phyloP scores from a whole-genome alignment of 2,113 vertebrate species.

The Artemisiospiza belli region DNA sequence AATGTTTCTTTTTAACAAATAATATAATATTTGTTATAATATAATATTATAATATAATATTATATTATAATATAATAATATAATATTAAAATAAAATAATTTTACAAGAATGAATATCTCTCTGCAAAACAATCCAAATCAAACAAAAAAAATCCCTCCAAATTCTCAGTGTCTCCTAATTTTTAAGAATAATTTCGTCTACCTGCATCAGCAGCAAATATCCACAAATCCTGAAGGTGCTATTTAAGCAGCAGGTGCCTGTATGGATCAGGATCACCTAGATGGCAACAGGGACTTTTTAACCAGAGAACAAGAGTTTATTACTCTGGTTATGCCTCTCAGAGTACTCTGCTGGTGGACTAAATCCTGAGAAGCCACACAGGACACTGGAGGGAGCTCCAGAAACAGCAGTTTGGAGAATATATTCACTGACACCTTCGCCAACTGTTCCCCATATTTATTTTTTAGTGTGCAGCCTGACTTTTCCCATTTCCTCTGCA shows the following conservation, averaged over 20 bases:
- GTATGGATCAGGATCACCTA: not conserved
- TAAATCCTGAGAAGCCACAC: not conserved
- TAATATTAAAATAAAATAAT: too few relatives aligned
- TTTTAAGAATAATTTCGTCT: not conserved
- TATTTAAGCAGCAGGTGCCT: not conserved
- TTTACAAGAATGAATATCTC: not conserved
- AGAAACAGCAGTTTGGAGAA: not conserved
- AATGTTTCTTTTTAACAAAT: not conserved
- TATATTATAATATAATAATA: too few relatives aligned
- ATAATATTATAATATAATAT: too few relatives aligned
- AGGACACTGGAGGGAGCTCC: not conserved
- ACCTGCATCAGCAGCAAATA: not conserved
- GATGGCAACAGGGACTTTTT: not conserved
- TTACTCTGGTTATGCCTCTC: not conserved
- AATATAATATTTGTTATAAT: too few relatives aligned
- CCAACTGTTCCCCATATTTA: not conserved
- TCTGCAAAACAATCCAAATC: not conserved
- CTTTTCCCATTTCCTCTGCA: not conserved
- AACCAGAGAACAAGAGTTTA: not conserved
- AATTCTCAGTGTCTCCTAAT: not conserved
- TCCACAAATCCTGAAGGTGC: rapidly evolving
- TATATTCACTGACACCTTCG: not conserved
- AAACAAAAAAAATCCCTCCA: not conserved
- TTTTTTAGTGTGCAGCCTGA: not conserved
- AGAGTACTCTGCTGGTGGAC: not conserved